Evolutionary conservation across 2,113 vertebrate genomes (phyloP).

Genomic region (Empidonax alnorum): DNA sequence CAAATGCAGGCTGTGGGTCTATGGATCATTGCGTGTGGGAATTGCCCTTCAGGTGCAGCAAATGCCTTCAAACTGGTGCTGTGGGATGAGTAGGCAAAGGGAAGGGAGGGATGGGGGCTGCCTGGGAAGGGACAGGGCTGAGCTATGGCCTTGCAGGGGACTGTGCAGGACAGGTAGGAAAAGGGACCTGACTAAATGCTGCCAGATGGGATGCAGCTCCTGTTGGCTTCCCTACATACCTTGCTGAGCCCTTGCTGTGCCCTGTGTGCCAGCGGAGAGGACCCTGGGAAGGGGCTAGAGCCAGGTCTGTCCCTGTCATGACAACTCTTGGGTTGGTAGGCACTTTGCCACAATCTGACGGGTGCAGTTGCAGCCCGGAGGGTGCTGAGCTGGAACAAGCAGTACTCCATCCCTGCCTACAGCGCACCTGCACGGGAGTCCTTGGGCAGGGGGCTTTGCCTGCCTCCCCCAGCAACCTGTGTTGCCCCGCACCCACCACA

Average conservation of each 20-base stretch:
- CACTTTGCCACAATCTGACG: background rate
- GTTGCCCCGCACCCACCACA: background rate
- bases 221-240: background rate
- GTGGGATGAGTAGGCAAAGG: background rate
- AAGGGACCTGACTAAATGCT: background rate
- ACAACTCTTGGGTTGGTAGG: background rate
- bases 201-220: background rate
- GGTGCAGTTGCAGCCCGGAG: rapidly evolving
- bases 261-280: background rate
- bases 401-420: background rate
- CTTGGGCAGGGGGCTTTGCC: background rate
- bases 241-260: background rate
- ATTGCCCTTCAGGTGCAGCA: conserved; percentile 5
- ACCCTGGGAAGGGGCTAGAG: background rate
- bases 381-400: background rate
- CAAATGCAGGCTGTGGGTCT: conserved; percentile 8
- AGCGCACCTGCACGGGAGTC: background rate
- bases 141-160: background rate
- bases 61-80: background rate
- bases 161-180: background rate
- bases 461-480: background rate
- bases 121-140: background rate
- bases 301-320: background rate
- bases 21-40: background rate
- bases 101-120: background rate